These are phyloP conservation scores for Erebia epiphron DNA, from an alignment of 2,888 invertebrate species.

Conservation along the genomic window DNA sequence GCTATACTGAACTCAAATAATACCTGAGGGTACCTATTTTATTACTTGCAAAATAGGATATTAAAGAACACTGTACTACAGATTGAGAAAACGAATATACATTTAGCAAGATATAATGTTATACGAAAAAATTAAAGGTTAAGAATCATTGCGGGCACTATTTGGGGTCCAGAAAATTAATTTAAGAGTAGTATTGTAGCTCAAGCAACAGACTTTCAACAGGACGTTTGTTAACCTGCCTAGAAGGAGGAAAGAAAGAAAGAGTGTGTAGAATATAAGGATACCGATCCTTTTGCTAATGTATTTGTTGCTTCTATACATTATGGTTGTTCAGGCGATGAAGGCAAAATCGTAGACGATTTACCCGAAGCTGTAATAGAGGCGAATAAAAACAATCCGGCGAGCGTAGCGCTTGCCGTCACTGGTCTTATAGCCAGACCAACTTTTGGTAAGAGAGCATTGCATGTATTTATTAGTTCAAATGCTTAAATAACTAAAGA, in stretches of 20 bases:
- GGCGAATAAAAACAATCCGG: slow-evolving; percentile 82
- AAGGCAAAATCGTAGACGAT: slow-evolving; percentile 61
- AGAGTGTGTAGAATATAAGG: background rate
- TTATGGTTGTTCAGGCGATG: slow-evolving; percentile 49
- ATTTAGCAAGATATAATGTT: no score
- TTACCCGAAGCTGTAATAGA: slow-evolving; percentile 72
- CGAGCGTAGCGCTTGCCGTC: slow-evolving; percentile 85
- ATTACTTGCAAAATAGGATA: no score
- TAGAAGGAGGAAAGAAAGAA: background rate
- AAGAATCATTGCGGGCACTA: no score
- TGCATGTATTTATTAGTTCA: no score
- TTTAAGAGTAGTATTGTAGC: no score
- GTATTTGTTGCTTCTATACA: background rate
- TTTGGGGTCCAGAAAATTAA: no score
- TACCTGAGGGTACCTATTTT: background rate
- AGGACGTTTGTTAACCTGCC: no score
- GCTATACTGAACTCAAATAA: background rate
- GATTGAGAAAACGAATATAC: no score
- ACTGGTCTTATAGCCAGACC: slow-evolving; percentile 87
- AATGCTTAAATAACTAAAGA: no score
- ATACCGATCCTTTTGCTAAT: background rate
- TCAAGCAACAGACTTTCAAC: no score
- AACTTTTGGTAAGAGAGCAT: slow-evolving; percentile 79
- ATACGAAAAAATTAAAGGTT: no score
- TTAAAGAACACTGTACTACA: no score